Evolutionary conservation across 2,888 invertebrate genomes (phyloP), one percentile per base, ranked within the genome.

Genomic region (Tetrapedia diversipes): DNA sequence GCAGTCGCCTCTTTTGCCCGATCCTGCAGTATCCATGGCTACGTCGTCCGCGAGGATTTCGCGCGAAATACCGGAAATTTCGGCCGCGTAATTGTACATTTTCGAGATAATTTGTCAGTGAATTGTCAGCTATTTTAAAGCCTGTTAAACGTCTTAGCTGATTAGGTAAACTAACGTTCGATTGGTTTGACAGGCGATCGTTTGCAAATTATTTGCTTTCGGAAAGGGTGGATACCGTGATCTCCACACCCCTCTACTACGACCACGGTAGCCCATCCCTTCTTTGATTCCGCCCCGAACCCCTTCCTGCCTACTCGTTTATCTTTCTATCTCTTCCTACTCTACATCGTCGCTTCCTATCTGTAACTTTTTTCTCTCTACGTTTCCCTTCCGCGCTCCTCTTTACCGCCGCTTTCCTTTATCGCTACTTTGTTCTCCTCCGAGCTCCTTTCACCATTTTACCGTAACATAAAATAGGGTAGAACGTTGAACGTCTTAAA

Each of bases 1-100:
- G 83, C 73, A 81, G 84, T 81, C 81, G 83, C 80, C 86, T 86
- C 84, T 84, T 75, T 78, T 82, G 78, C 79, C 80, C 83, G 86
- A 82, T 86, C 85, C 86, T 83, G 88, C 86, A 86, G 86, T 88
- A 87, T 87, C 87, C 86, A 87, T 88, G 86, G 84, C 87, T 86
- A 86, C 84, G 84, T 85, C 82, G 82, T 81, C 80, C 79, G 85
- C 81, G 85, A 86, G 84, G 85, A 84, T 83, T 82, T 85, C 85
- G 83, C 83, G 84, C 83, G 83, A 82, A 82, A 83, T 69, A 79
- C 84, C 83, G 81, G 81, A 73, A 57, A 76, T 71, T 60, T 79
- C 67, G 51, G 69, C 43, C 59, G 80, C 63, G 70, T 79, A 77
- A 77, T 79, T 72, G 54, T 27, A 8, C 41, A 54, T 61, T 63